Conservation (phyloP, 2,113 vertebrate species). For the Catagonus wagneri region DNA sequence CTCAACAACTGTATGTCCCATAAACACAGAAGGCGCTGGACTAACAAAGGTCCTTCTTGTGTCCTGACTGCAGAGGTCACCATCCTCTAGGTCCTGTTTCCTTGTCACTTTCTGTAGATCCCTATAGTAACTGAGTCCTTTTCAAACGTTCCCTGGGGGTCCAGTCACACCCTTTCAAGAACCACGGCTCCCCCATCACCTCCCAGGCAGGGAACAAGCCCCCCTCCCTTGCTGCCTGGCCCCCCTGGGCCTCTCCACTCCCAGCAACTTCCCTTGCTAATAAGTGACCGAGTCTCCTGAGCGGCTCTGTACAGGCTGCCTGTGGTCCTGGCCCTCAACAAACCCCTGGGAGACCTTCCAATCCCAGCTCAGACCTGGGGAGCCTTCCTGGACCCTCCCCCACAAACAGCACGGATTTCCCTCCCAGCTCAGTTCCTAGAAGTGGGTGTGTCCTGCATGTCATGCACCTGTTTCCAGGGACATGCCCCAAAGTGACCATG, state of each 20-base stretch:
- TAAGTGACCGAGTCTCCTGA: neutral
- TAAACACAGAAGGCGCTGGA: neutral
- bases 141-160: neutral
- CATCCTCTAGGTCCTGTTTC: no score
- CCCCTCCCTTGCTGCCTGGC: neutral
- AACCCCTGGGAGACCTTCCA: neutral
- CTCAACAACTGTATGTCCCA: neutral
- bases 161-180: neutral
- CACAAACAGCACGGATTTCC: fast-evolving
- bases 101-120: neutral
- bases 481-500: fast-evolving
- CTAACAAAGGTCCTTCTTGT: no score
- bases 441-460: fast-evolving
- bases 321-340: neutral
- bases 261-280: neutral
- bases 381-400: neutral
- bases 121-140: neutral
- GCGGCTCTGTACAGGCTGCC: neutral
- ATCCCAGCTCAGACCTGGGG: neutral
- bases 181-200: neutral
- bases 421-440: neutral
- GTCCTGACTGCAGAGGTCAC: neutral
- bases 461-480: neutral
- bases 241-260: neutral
- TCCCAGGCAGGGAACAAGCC: neutral